Conservation (phyloP, 2,113 vertebrate genomes). For the Tachycineta bicolor region DNA sequence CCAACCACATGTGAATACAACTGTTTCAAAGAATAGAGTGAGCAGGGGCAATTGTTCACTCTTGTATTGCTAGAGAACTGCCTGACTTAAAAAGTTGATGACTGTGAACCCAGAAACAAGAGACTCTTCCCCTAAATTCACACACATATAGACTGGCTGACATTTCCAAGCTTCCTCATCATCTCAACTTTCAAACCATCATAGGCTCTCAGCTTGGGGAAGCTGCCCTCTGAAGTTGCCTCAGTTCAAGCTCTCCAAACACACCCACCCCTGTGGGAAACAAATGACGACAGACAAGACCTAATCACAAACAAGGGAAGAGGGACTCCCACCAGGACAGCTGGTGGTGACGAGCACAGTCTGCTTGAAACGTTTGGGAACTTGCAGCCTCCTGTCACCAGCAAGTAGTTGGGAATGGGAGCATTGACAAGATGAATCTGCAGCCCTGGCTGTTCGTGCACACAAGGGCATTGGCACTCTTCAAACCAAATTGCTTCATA, state of each 20-base stretch:
- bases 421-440: neutral
- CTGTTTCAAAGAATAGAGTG: accelerated
- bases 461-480: neutral
- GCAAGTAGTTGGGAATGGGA: neutral
- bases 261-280: neutral
- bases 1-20: neutral
- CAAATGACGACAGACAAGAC: neutral
- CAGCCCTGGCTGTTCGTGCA: neutral
- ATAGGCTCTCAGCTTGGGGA: neutral
- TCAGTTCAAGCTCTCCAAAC: neutral
- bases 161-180: neutral
- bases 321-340: constrained; percentile 27
- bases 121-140: neutral
- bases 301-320: neutral
- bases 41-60: neutral
- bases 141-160: neutral
- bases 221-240: neutral
- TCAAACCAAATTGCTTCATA: neutral
- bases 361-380: neutral
- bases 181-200: neutral
- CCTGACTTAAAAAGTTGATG: neutral
- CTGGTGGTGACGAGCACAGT: constrained; percentile 4
- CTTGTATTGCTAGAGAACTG: neutral
- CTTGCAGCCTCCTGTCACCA: neutral
- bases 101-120: neutral